Evolutionary conservation across 2,888 invertebrate genomes (phyloP), one percentile per base, ranked within the genome.

Genomic region (Teleogryllus oceanicus): DNA sequence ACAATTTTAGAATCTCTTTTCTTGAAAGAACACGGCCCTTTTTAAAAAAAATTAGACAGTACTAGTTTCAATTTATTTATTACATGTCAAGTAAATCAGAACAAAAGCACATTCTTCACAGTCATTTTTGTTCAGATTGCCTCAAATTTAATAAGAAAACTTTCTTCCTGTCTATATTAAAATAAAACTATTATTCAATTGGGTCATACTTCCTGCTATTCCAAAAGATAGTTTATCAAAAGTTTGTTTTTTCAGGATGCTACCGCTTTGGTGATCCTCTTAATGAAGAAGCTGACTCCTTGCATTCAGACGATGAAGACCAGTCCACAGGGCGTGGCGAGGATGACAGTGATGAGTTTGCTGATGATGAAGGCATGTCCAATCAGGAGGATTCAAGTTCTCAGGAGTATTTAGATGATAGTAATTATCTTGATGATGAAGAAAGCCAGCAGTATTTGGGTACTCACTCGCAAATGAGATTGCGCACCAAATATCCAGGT

Each of bases 281-380:
- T 62, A 89, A 91, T 86, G 89, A 89, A 83, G 89, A 89, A 12
- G 93, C 94, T 4, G 94, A 93, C 84, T 94, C 94, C 79, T 91
- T 94, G 83, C 93, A 93, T 84, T 94, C 94, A 78, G 94, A 93
- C 83, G 94, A 94, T 50, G 81, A 81, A 37, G 84, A 83, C 78
- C 83, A 83, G 12, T 83, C 83, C 37, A 83, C 83, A 77, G 83
- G 84, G 21, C 85, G 87, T 77, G 86, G 85, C 5, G 88, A 88
- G 80, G 89, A 89, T 81, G 89, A 89, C 84, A 88, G 88, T 50
- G 90, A 90, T 86, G 90, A 90, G 80, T 90, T 90, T 84, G 90
- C 90, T 13, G 90, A 90, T 83, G 90, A 90, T 83, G 90, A 90
- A 84, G 90, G 88, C 12, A 88, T 89, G 83, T 89, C 88, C 80